Base-by-base conservation (phyloP, 2,113 vertebrate genomes). In the Anoura caudifer region DNA sequence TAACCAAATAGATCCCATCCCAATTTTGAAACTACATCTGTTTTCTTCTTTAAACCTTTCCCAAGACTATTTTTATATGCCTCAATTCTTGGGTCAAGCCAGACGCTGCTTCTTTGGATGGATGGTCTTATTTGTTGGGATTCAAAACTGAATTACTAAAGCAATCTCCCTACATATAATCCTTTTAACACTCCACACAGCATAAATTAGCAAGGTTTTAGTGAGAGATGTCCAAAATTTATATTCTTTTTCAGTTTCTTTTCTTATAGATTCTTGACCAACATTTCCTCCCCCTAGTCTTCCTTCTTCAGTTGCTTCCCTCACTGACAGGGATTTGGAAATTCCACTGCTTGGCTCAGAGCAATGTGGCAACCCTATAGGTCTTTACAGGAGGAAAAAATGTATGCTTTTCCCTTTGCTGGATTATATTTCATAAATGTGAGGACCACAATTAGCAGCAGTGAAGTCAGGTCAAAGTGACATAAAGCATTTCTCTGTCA, bases 261-360 rank as follows among this genome's bases (percentile, higher is more conserved):
- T 96, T 97, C 79, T 96, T 95, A 98, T 87, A 95, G 97, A 92
- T 93, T 96, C 61, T 96, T 80, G 16, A 86, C 36, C 95, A 91
- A 97, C 38, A 41, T 93, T 96, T 85, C 79, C 43, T 91, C n/a
- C 52, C 26, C 63, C 16, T 14, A 17, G 38, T 36, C 26, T 36
- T 65, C 59, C n/a, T 41, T 16, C 56, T 41, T 17, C 97, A 95
- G 96, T 94, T 95, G 54, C 95, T 96, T 96, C 70, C 20, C 89
- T 95, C 94, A 91, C 95, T 97, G 94, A 97, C 94, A 92, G 67
- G 96, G 96, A 98, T 96, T 91, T 97, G 95, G 96, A 97, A 95
- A 97, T 91, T 91, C 97, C 90, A 95, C 97, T 96, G 95, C 84
- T 94, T 91, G 77, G 87, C 75, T 93, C 24, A 94, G 87, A 91